Evolutionary conservation across 2,888 invertebrate genomes (phyloP).

Genomic region (Ophion costatus): DNA sequence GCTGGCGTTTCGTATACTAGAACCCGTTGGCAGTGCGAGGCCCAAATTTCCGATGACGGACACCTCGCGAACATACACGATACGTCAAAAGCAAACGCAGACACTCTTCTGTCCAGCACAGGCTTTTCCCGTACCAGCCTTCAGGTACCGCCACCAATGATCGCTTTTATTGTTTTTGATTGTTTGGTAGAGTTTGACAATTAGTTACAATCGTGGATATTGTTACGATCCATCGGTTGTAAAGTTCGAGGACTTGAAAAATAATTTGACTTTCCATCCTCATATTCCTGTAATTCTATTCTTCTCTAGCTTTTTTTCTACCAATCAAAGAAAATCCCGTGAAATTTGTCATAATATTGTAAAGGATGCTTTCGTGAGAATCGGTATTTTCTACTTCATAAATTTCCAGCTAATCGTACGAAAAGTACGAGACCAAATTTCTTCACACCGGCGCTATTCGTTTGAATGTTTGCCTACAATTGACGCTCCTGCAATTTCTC

Average conservation of each 20-base stretch:
- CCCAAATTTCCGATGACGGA: conserved; percentile 85
- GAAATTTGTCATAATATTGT: too few species aligned
- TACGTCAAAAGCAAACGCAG: conserved; percentile 69
- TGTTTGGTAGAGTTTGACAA: not conserved
- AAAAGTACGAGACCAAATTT: too few species aligned
- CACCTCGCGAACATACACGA: conserved; percentile 69
- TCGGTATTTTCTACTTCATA: too few species aligned
- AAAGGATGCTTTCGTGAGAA: too few species aligned
- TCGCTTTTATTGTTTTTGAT: not conserved
- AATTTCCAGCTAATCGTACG: too few species aligned
- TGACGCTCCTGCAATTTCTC: not conserved
- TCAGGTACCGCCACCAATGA: conserved; percentile 25
- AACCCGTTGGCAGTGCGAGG: conserved; percentile 86
- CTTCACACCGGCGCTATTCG: too few species aligned
- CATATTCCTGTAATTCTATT: too few species aligned
- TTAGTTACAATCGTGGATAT: not conserved
- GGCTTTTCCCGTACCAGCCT: conserved; percentile 81
- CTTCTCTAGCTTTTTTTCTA: too few species aligned
- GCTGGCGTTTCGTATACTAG: conserved; percentile 71
- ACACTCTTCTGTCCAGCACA: conserved; percentile 83
- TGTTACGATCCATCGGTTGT: not conserved
- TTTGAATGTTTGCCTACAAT: too few species aligned
- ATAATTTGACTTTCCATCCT: too few species aligned
- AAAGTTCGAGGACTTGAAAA: too few species aligned
- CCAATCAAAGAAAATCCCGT: too few species aligned